phyloP scores from a whole-genome alignment of 2,797 vertebrate species.

The Setipinna tenuifilis region DNA sequence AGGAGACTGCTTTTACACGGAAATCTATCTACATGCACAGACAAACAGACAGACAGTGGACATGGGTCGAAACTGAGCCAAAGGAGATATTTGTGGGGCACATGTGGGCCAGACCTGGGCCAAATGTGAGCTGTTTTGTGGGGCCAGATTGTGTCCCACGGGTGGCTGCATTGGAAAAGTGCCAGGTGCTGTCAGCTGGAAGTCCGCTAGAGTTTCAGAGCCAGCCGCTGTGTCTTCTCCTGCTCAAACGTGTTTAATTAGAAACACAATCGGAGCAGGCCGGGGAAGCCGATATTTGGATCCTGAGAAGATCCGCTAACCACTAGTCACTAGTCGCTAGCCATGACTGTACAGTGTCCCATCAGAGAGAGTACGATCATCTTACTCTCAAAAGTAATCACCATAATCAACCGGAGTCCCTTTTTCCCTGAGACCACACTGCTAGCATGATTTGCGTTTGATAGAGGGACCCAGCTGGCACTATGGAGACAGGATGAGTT shows the following conservation, averaged over 20 bases:
- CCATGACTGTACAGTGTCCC: neutral
- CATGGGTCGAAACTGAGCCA: neutral
- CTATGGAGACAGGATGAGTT: neutral
- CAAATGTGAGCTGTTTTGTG: too few relatives aligned
- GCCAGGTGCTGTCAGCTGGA: neutral
- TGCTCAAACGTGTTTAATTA: neutral
- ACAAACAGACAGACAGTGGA: neutral
- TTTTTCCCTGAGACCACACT: neutral
- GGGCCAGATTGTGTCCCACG: too few relatives aligned
- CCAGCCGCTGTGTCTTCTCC: neutral
- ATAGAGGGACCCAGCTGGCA: neutral
- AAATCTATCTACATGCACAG: neutral
- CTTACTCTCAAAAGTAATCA: neutral
- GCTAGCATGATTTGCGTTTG: neutral
- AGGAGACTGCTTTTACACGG: too few relatives aligned
- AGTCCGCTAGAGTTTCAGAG: neutral
- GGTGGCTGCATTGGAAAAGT: neutral
- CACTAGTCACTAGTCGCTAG: neutral
- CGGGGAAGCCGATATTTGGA: neutral
- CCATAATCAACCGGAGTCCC: neutral
- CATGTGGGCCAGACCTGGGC: neutral
- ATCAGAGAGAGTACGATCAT: neutral
- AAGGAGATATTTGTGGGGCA: neutral
- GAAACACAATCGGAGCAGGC: neutral
- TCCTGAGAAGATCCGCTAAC: neutral